Percentiles rank a stretch among this genome's conserved stretches.
phyloP scores from a whole-genome alignment of 2,797 vertebrate genomes.

The Numenius phaeopus region DNA sequence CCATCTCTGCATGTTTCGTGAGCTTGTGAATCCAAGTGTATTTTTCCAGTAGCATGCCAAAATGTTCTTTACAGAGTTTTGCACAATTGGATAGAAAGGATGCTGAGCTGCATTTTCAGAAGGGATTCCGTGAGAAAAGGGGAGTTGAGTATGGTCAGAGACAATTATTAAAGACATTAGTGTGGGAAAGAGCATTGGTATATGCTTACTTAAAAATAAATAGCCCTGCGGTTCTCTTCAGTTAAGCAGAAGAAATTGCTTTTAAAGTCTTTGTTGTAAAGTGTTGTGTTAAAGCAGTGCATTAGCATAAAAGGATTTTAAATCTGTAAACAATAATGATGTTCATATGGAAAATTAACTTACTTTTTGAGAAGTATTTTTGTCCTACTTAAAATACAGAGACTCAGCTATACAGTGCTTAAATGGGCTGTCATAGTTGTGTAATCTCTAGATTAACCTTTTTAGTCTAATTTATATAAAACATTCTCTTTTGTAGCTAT shows the following conservation, averaged over 20 bases:
- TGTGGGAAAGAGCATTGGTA: neutral
- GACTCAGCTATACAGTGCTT: neutral
- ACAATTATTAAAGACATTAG: neutral
- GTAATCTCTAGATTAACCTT: neutral
- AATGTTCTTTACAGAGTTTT: fast-evolving
- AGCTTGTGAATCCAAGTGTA: neutral
- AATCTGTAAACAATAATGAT: neutral
- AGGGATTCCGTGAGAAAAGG: neutral
- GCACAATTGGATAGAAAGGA: neutral
- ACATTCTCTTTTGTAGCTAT: slow-evolving; percentile 79
- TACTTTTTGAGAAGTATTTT: neutral
- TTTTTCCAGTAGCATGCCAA: neutral
- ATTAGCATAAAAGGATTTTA: neutral
- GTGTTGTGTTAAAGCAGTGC: neutral
- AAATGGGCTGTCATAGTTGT: neutral
- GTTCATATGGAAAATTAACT: neutral
- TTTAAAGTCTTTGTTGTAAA: neutral
- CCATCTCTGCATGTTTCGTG: neutral
- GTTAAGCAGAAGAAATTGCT: neutral
- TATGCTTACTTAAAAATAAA: slow-evolving; percentile 5
- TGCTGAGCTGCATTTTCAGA: slow-evolving; percentile 14
- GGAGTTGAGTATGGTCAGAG: neutral
- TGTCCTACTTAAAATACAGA: neutral
- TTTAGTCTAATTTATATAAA: slow-evolving; percentile 55
- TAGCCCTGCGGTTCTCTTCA: neutral